Percentiles rank a stretch among this genome's conserved stretches.
Evolutionary conservation across 2,113 vertebrate species (phyloP).

Genomic region (Semicossyphus pulcher): DNA sequence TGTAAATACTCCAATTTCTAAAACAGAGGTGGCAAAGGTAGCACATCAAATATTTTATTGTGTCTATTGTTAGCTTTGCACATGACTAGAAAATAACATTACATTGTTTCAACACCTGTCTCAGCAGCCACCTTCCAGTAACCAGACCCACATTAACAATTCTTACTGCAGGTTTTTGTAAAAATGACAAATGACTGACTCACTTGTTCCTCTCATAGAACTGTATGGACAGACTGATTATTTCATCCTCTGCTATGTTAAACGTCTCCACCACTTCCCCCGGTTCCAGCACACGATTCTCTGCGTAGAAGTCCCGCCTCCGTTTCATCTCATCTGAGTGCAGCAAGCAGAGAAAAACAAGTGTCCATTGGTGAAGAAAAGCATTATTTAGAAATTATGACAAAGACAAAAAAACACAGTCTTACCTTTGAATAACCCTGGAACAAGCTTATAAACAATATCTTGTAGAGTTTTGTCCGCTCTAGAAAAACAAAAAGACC

Average conservation of each 20-base stretch:
- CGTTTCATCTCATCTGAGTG: constrained; percentile 94
- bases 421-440: constrained; percentile 95
- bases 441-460: constrained; percentile 95
- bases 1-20: no score
- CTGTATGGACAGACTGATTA: constrained; percentile 95
- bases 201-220: constrained; percentile 91
- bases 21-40: no score
- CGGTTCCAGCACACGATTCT: constrained; percentile 85
- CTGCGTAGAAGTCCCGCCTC: constrained; percentile 91
- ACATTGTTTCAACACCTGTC: not conserved
- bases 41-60: no score
- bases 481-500: constrained; percentile 71
- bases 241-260: constrained; percentile 88
- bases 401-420: accelerated
- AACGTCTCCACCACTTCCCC: constrained; percentile 88
- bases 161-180: not conserved
- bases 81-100: not conserved
- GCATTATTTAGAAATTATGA: not conserved
- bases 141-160: not conserved
- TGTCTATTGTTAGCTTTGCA: not conserved
- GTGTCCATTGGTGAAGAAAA: not conserved
- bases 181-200: constrained; percentile 45
- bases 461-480: constrained; percentile 96
- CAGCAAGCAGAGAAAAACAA: not conserved
- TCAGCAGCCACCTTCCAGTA: accelerated